Percentiles rank a stretch among this genome's conserved stretches.
These are phyloP conservation scores for Nemapogon koenigi DNA, from an alignment of 2,888 invertebrate genomes.

Conservation along the genomic window DNA sequence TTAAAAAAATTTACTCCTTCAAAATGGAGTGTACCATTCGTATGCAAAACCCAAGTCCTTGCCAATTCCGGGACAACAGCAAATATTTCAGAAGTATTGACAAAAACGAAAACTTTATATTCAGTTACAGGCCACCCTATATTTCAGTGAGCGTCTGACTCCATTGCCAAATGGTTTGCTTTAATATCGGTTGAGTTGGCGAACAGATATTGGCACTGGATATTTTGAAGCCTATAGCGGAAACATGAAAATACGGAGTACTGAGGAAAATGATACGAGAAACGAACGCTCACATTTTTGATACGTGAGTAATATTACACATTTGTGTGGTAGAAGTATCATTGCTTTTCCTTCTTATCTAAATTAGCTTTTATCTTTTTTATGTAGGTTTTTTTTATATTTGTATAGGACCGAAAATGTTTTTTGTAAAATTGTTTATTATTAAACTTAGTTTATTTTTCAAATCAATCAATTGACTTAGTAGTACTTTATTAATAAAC, in stretches of 20 bases:
- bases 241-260: constrained; percentile 32
- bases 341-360: constrained; percentile 47
- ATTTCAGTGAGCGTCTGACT: constrained; percentile 27
- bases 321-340: constrained; percentile 30
- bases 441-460: no score
- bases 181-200: constrained; percentile 43
- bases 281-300: no score
- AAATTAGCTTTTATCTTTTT: constrained; percentile 42
- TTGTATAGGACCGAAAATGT: no score
- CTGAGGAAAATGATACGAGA: no score
- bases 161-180: constrained; percentile 51
- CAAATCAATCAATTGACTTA: no score
- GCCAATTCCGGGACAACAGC: constrained; percentile 27
- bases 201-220: constrained; percentile 31
- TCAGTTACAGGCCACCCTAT: constrained; percentile 28
- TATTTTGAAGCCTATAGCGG: constrained; percentile 26
- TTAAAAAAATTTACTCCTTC: no score
- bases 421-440: no score
- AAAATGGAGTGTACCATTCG: no score
- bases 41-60: constrained; percentile 31
- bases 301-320: constrained; percentile 34
- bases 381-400: no score
- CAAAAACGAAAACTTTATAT: constrained; percentile 32
- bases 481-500: no score
- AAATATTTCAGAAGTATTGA: constrained; percentile 27